These are phyloP conservation scores for Siniperca knerii DNA, from an alignment of 2,113 vertebrate species.

Conservation along the genomic window DNA sequence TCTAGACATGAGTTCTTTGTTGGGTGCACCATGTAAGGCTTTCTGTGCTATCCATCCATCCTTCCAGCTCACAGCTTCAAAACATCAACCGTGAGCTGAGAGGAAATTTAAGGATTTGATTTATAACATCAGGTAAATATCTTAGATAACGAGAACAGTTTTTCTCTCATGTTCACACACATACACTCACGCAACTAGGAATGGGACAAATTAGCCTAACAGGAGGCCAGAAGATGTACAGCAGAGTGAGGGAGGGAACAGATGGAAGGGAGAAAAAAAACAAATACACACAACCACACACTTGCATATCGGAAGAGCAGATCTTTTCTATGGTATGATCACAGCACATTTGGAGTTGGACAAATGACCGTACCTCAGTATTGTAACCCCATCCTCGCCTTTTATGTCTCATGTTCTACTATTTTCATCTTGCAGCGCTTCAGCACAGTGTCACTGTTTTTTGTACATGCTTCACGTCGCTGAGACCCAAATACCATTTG, in stretches of 20 bases:
- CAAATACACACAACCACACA: not conserved
- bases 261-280: slow-evolving; percentile 31
- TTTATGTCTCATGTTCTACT: not conserved
- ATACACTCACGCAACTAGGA: slow-evolving; percentile 5
- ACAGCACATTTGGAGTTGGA: slow-evolving; percentile 17
- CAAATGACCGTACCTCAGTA: not conserved
- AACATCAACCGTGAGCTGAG: not conserved
- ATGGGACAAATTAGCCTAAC: slow-evolving; percentile 21
- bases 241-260: slow-evolving; percentile 27
- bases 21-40: not conserved
- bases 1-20: slow-evolving; percentile 1
- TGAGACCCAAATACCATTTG: slow-evolving; percentile 26
- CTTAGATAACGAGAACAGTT: not conserved
- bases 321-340: not conserved
- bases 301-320: not conserved
- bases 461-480: slow-evolving; percentile 12
- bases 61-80: not conserved
- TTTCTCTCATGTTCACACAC: slow-evolving; percentile 1
- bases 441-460: not conserved
- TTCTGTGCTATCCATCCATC: not conserved
- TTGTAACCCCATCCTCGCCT: not conserved
- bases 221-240: slow-evolving; percentile 42
- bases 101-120: slow-evolving; percentile 1
- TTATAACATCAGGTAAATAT: not conserved
- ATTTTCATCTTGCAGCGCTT: slow-evolving; percentile 10